Evolutionary conservation across 2,888 invertebrate genomes (phyloP), one percentile per base, ranked within the genome.

Genomic region (Drosophila paramelanica): DNA sequence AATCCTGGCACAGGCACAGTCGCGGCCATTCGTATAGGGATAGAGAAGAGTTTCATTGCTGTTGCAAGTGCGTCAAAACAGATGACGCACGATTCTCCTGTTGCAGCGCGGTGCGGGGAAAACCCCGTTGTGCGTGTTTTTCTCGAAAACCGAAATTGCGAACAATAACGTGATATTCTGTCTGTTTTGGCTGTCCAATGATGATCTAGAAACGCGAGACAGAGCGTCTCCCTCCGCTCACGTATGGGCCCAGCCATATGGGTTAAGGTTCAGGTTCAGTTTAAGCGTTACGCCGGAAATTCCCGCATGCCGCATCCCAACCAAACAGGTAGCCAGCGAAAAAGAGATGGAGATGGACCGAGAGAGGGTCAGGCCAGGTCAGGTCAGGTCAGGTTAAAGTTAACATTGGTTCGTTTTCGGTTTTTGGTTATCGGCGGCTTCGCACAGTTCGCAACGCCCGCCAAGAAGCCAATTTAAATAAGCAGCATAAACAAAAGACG

Each of bases 401-500:
- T 14, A 14, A 38, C 50, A 36, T 49, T 41, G 46, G 13, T 49
- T 39, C 13, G 25, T 38, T 17, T 41, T 27, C 7, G 53, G 17
- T 57, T 52, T 23, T 43, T 8, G 42, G 38, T 20, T 27, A 17
- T 27, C 41, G 25, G 10, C 36, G 47, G 41, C 36, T 45, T 58
- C 57, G 45, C 25, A 60, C 47, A 39, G 57, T 42, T 69, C 52
- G 79, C 67, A 67, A 73, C 76, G 75, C 85, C 88, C 89, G 89
- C 85, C 86, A 87, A 87, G 89, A 87, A 87, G 86, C 86, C 86
- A 87, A 87, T 87, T 89, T 87, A 89, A 87, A 87, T 87, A 89
- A 89, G 89, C 89, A 86, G 76, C 84, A 89, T 89, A 85, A 85
- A 85, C 89, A 85, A 85, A 80, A 69, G 79, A 78, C 85, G 55